Base-by-base conservation (phyloP, 2,888 invertebrate genomes). In the Saturnia japonica region DNA sequence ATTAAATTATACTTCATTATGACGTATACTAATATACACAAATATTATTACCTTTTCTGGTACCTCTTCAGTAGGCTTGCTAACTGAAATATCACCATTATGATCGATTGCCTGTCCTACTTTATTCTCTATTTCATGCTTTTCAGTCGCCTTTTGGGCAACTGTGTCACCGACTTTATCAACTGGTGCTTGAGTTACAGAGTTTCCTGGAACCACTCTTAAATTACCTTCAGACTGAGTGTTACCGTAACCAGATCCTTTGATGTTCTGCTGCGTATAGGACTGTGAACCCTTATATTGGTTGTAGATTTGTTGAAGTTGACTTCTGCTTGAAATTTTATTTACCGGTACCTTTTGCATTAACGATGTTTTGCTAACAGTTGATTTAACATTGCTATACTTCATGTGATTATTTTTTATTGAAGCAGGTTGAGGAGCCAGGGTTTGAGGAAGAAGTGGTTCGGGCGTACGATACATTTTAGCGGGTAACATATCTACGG, bases 281-380 rank as follows among this genome's bases (percentile, higher is more conserved):
- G 91, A 91, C 6, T 91, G 90, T 12, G 92, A 91, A 8, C 91
- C 92, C 75, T 88, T 93, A 71, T 91, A 93, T 72, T 90, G 88
- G 62, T 91, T 88, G 72, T 93, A 93, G 16, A 91, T 82, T 54
- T 89, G 86, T 74, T 91, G 92, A 69, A 93, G 78, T 73, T 93
- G 91, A 77, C 75, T 85, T 74, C 83, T 89, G 72, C 91, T 92
- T 0, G 90, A 85, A 66, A 78, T 85, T 78, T 75, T 84, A 1
- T 85, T 88, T 4, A 82, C 57, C 9, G 86, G 78, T 62, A 74
- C 85, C 54, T 77, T 85, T 1, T 85, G 88, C 76, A 87, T 82
- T 42, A 94, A 69, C 1, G 91, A 85, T 57, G 93, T 93, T 74
- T 91, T 93, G 74, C 93, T 94, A 12, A 89, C 75, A 51, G 91